Evolutionary conservation across 2,888 invertebrate species (phyloP).

Genomic region (Malthinus flaveolus): DNA sequence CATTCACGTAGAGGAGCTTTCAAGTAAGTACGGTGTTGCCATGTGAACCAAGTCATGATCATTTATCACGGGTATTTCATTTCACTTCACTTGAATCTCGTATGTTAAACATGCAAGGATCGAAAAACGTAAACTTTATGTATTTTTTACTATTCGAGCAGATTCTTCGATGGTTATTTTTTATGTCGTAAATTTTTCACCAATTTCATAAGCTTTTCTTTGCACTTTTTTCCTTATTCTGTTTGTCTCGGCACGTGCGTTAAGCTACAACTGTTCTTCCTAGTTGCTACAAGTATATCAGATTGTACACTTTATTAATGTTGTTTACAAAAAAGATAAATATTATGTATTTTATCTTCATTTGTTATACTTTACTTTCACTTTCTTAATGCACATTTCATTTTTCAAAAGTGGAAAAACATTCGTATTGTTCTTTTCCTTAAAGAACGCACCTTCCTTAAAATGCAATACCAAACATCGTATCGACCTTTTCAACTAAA

Average conservation of each 20-base stretch:
- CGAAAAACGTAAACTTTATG: conserved; percentile 5
- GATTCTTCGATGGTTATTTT: neutral
- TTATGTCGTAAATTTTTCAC: neutral
- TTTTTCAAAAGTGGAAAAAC: conserved; percentile 11
- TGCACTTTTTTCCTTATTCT: too few relatives aligned
- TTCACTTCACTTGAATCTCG: conserved; percentile 45
- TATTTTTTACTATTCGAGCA: neutral
- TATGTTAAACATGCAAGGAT: conserved; percentile 42
- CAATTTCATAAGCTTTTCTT: too few relatives aligned
- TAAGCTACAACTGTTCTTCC: conserved; percentile 17
- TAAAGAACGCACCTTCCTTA: too few relatives aligned
- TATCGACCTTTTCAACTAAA: too few relatives aligned
- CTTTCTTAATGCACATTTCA: conserved; percentile 25
- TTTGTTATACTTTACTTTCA: conserved; percentile 26
- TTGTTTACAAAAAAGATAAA: conserved; percentile 30
- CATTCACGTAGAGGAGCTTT: conserved; percentile 24
- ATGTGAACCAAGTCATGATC: conserved; percentile 45
- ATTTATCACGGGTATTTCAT: conserved; percentile 47
- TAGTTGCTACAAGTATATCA: conserved; percentile 24
- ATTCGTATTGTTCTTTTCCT: too few relatives aligned
- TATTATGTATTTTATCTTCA: conserved; percentile 26
- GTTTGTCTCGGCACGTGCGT: conserved; percentile 5
- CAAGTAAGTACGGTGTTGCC: conserved; percentile 38
- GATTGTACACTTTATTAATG: conserved; percentile 26
- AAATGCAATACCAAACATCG: too few relatives aligned